phyloP scores from a whole-genome alignment of 2,113 vertebrate genomes.

The Pogona vitticeps region DNA sequence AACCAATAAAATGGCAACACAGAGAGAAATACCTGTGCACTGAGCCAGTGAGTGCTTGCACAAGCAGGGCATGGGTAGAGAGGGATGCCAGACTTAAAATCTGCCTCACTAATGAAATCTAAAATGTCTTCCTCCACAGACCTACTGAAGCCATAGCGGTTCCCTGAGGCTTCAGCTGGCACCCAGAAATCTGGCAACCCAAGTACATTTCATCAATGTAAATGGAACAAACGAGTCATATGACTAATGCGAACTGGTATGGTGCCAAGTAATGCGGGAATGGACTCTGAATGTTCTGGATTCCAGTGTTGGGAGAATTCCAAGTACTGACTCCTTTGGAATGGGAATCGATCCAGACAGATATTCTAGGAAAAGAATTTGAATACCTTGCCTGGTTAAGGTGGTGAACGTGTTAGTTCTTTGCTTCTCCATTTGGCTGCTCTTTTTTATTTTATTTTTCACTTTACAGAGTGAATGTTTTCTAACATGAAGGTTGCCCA shows the following conservation, averaged over 20 bases:
- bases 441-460: constrained; percentile 4
- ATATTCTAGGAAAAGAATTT: not conserved
- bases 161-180: too few relatives aligned
- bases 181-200: too few relatives aligned
- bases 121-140: too few relatives aligned
- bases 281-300: constrained; percentile 2
- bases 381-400: constrained; percentile 49
- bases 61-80: too few relatives aligned
- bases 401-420: constrained; percentile 57
- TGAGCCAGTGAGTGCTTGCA: too few relatives aligned
- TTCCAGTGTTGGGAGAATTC: constrained; percentile 3
- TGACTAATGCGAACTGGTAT: not conserved
- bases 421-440: constrained; percentile 8
- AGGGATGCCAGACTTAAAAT: too few relatives aligned
- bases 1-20: too few relatives aligned
- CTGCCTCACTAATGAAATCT: too few relatives aligned
- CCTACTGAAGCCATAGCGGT: too few relatives aligned
- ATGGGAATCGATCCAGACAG: constrained; percentile 12
- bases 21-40: too few relatives aligned
- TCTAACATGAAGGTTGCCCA: constrained; percentile 38
- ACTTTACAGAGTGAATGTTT: constrained; percentile 37
- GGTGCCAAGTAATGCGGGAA: not conserved
- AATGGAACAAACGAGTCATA: not conserved
- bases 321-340: not conserved
- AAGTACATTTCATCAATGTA: not conserved